Evolutionary conservation across 2,888 invertebrate genomes (phyloP).

Genomic region (Galeruca laticollis): DNA sequence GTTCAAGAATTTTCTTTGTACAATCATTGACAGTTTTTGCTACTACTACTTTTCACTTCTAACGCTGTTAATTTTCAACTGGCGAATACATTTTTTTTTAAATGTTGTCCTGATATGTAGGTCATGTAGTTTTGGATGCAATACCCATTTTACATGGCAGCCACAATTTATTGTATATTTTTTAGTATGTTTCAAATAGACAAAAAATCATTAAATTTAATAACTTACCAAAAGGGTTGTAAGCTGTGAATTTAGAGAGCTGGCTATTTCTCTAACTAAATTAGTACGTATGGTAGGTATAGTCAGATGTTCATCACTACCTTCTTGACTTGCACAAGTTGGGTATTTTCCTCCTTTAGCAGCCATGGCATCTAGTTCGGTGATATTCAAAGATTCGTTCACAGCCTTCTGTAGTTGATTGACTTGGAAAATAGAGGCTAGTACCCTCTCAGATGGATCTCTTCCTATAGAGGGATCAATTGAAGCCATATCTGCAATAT

Average conservation of each 20-base stretch:
- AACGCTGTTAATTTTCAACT: too few relatives aligned
- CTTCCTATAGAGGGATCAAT: constrained; percentile 57
- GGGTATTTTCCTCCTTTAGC: constrained; percentile 66
- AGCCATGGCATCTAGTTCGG: constrained; percentile 71
- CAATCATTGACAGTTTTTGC: too few relatives aligned
- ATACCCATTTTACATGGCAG: too few relatives aligned
- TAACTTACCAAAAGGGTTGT: constrained; percentile 76
- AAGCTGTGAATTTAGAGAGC: constrained; percentile 75
- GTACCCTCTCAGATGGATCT: constrained; percentile 77
- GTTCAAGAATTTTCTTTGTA: too few relatives aligned
- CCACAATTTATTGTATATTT: too few relatives aligned
- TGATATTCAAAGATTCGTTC: constrained; percentile 71
- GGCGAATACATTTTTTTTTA: too few relatives aligned
- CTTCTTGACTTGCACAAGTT: constrained; percentile 59
- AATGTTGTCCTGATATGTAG: too few relatives aligned
- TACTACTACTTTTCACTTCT: too few relatives aligned
- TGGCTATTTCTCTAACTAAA: constrained; percentile 74
- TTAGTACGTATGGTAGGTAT: constrained; percentile 71
- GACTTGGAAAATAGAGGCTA: constrained; percentile 76
- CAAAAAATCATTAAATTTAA: background rate
- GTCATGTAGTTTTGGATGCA: too few relatives aligned
- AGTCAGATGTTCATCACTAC: constrained; percentile 64
- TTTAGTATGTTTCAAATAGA: background rate
- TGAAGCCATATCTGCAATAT: constrained; percentile 75
- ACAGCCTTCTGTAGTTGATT: constrained; percentile 70